Evolutionary conservation across 2,888 invertebrate species (phyloP).

Genomic region (Pycnomerus fuliginosus): DNA sequence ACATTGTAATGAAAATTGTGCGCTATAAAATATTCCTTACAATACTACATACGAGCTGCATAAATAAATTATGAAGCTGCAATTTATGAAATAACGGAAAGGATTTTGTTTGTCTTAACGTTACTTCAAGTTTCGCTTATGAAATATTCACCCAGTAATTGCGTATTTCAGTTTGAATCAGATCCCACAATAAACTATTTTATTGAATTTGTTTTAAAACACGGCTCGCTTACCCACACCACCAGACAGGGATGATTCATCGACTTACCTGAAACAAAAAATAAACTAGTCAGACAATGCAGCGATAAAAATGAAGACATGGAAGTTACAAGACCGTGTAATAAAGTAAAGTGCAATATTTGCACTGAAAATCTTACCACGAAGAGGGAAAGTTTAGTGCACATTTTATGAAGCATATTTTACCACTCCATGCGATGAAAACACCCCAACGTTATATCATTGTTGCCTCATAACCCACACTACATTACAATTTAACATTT

Average conservation of each 20-base stretch:
- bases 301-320: too few relatives aligned
- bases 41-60: constrained; percentile 16
- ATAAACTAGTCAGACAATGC: too few relatives aligned
- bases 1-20: constrained; percentile 26
- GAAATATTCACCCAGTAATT: constrained; percentile 25
- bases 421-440: constrained; percentile 23
- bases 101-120: constrained; percentile 24
- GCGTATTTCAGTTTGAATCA: constrained; percentile 18
- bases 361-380: constrained; percentile 24
- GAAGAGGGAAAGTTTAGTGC: constrained; percentile 32
- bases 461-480: too few relatives aligned
- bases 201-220: constrained; percentile 5
- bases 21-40: constrained; percentile 25
- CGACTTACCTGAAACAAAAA: constrained; percentile 26
- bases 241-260: background rate
- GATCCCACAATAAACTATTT: too few relatives aligned
- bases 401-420: constrained; percentile 29
- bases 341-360: constrained; percentile 26
- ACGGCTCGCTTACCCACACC: constrained; percentile 5
- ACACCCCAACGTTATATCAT: constrained; percentile 23
- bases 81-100: constrained; percentile 24
- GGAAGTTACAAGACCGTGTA: constrained; percentile 21
- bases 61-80: constrained; percentile 25
- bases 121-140: constrained; percentile 18
- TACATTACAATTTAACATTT: constrained; percentile 30